These are phyloP conservation scores for Acrocephalus scirpaceus DNA, from an alignment of 2,797 vertebrate genomes.

Conservation along the genomic window DNA sequence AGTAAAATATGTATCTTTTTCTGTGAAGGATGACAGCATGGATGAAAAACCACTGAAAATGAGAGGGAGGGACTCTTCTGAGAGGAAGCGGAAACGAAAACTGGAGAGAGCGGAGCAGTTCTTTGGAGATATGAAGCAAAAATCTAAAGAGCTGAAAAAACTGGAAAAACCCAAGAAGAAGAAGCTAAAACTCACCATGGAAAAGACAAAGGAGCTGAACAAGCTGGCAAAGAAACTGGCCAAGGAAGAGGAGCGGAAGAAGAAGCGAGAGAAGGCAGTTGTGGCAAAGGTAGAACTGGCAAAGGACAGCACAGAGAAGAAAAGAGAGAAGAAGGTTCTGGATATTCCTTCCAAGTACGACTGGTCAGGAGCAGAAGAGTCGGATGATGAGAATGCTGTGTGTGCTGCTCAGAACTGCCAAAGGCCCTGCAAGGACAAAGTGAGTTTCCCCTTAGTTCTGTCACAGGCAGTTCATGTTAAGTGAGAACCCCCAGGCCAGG, in stretches of 20 bases:
- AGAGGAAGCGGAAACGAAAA: constrained; percentile 94
- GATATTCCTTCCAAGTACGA: constrained; percentile 99
- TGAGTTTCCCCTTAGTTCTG: constrained; percentile 64
- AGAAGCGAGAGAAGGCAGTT: constrained; percentile 91
- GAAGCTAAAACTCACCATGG: constrained; percentile 92
- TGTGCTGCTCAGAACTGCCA: constrained; percentile 97
- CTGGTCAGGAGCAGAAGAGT: constrained; percentile 98
- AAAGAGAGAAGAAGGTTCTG: constrained; percentile 93
- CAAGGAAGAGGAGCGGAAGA: constrained; percentile 96
- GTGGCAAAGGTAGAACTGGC: constrained; percentile 86
- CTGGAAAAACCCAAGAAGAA: constrained; percentile 96
- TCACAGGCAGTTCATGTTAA: background rate
- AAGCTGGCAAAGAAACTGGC: constrained; percentile 94
- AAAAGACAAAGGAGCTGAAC: constrained; percentile 94
- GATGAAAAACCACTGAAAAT: constrained; percentile 93
- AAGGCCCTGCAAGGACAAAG: constrained; percentile 97
- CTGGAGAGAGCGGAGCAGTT: constrained; percentile 92
- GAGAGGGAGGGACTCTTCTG: constrained; percentile 90
- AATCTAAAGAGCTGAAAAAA: constrained; percentile 92
- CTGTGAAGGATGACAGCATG: constrained; percentile 85
- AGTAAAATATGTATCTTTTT: background rate
- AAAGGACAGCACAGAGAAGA: constrained; percentile 90
- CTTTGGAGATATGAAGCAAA: constrained; percentile 85
- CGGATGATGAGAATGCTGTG: constrained; percentile 96
- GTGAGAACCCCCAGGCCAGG: background rate